Conservation (phyloP, 2,888 invertebrate genomes). For the Caenorhabditis afra region DNA sequence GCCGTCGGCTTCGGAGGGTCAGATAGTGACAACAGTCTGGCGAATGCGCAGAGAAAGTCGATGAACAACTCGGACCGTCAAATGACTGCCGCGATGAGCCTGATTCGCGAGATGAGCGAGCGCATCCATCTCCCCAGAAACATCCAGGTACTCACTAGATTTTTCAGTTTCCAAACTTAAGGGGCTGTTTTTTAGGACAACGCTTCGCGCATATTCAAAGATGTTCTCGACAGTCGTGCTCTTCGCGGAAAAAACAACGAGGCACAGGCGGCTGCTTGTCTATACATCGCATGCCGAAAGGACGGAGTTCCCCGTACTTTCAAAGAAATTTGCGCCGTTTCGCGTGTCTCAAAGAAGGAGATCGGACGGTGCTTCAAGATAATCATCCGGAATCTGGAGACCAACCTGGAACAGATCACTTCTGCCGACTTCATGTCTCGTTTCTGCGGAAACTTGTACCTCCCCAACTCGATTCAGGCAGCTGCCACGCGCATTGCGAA, state of each 20-base stretch:
- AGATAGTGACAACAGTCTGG: conserved; percentile 78
- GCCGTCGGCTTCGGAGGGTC: conserved; percentile 82
- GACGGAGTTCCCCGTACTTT: conserved; percentile 99
- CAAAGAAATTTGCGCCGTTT: conserved; percentile 97
- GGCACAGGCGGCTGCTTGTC: conserved; percentile 93
- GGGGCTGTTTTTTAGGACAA: conserved; percentile 85
- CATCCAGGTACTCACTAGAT: conserved; percentile 85
- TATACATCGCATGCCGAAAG: conserved; percentile 98
- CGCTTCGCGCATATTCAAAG: conserved; percentile 96
- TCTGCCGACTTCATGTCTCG: conserved; percentile 95
- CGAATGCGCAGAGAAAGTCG: conserved; percentile 79
- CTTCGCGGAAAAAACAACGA: conserved; percentile 75
- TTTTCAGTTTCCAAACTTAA: neutral
- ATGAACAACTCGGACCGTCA: conserved; percentile 95
- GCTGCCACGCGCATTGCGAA: conserved; percentile 97
- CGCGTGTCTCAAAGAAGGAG: conserved; percentile 95
- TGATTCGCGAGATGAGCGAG: conserved; percentile 98
- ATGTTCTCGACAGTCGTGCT: conserved; percentile 82
- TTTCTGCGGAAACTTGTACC: conserved; percentile 93
- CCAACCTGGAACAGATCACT: conserved; percentile 96
- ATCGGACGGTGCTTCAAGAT: conserved; percentile 96
- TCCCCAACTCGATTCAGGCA: conserved; percentile 83
- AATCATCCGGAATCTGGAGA: conserved; percentile 95
- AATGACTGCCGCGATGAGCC: conserved; percentile 94
- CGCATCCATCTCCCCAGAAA: conserved; percentile 96